Base-by-base conservation (phyloP, 2,888 invertebrate genomes). In the Tenthredo mesomela region DNA sequence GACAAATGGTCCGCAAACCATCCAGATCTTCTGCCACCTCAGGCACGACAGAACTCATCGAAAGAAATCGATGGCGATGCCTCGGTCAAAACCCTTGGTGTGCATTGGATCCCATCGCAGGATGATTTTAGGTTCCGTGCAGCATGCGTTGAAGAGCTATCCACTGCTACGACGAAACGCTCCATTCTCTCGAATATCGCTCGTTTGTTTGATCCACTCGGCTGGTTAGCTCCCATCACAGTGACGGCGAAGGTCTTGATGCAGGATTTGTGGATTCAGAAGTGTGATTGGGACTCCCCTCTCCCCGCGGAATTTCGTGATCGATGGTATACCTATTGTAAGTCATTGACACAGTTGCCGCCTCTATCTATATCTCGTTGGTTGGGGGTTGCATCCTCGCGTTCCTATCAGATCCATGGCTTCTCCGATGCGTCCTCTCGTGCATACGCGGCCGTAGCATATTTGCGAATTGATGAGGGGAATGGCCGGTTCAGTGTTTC, bases 121-220 rank as follows among this genome's bases (percentile, higher is more conserved):
- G 29, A 33, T 33, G 29, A 33, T 2, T 33, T 33, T 33, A 33
- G 29, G 29, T 2, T 33, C 29, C 29, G 29, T 33, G 29, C 29
- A 33, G 29, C 29, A 33, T 1, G 29, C 29, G 29, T 33, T 33
- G 29, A 75, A 47, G 21, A 33, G n/a, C 47, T 75, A 12, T 47
- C 75, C 43, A 25, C n/a, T 4, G 43, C 47, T 15, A 29, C 25
- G 21, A 75, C 75, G 15, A 43, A 75, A 47, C 75, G 43, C 25
- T 25, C 29, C 12, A 25, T 75, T 43, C 47, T 75, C 21, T 75
- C 75, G 33, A 25, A 47, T 47, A 47, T 75, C 15, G n/a, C 75
- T 43, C 75, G 75, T 47, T 21, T 75, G 25, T 75, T 43, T 75
- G 47, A 75, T 21, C 75, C 75, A 47, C 29, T 75, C 5, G 75